Percentiles rank a stretch among this genome's conserved stretches.
Conservation (phyloP, 2,113 vertebrate species). For the Turnix velox region DNA sequence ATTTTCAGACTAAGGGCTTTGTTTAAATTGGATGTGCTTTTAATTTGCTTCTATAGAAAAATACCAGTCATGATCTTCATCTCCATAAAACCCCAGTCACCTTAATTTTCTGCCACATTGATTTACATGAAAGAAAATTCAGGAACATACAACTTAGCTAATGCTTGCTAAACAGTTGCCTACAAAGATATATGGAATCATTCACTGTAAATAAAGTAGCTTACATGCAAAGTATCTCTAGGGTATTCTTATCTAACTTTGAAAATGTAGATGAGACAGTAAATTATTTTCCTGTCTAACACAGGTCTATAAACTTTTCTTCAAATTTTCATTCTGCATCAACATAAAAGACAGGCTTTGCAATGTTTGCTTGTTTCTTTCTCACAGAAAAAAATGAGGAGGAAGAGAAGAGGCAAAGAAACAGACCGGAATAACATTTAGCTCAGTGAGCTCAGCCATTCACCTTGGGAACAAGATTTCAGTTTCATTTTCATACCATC, state of each 20-base stretch:
- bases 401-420: not conserved
- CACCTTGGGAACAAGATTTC: not conserved
- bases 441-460: not conserved
- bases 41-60: constrained; percentile 32
- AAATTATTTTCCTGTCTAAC: not conserved
- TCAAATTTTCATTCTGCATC: not conserved
- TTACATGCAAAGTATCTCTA: not conserved
- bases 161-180: not conserved
- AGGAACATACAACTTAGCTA: not conserved
- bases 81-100: not conserved
- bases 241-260: not conserved
- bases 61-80: not conserved
- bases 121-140: constrained; percentile 31
- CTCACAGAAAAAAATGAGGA: not conserved
- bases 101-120: constrained; percentile 21
- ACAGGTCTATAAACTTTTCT: not conserved
- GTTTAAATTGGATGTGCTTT: not conserved
- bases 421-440: not conserved
- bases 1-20: not conserved
- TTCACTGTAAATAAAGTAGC: constrained; percentile 7
- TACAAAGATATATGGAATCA: not conserved
- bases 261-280: not conserved
- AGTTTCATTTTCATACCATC: not conserved
- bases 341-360: not conserved
- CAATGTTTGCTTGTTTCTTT: not conserved